Evolutionary conservation across 2,113 vertebrate genomes (phyloP).

Genomic region (Etia nguti): DNA sequence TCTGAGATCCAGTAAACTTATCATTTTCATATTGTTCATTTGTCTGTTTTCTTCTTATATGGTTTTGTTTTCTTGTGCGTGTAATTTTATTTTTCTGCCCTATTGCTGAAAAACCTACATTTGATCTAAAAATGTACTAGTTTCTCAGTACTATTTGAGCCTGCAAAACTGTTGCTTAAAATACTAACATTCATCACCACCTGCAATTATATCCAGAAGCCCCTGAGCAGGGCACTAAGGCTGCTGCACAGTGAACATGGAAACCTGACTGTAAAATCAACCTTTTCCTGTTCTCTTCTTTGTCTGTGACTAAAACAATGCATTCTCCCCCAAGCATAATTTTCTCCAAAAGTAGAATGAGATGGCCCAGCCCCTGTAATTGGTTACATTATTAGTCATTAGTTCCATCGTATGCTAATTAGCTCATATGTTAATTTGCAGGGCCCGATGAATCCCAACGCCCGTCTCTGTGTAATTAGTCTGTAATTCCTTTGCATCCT

Average conservation of each 20-base stretch:
- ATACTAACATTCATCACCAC: background rate
- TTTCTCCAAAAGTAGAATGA: constrained; percentile 20
- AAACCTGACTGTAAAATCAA: background rate
- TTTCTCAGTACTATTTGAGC: background rate
- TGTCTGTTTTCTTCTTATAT: background rate
- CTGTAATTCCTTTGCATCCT: constrained; percentile 60
- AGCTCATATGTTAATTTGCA: constrained; percentile 66
- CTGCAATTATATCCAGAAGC: fast-evolving
- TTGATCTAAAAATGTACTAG: background rate
- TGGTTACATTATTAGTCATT: constrained; percentile 66
- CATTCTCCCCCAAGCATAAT: background rate
- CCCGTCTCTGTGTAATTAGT: constrained; percentile 71
- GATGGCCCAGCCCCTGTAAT: constrained; percentile 34
- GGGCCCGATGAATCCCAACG: constrained; percentile 56
- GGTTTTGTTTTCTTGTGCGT: background rate
- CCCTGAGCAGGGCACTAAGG: background rate
- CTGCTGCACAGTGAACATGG: background rate
- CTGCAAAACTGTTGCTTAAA: background rate
- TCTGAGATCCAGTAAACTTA: background rate
- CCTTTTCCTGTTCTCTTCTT: background rate
- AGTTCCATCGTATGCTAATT: constrained; percentile 67
- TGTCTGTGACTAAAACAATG: background rate
- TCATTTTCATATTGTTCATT: fast-evolving
- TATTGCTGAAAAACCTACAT: background rate
- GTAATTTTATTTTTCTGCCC: background rate